Conservation (phyloP, 2,797 vertebrate species). For the Eulemur albifrons region DNA sequence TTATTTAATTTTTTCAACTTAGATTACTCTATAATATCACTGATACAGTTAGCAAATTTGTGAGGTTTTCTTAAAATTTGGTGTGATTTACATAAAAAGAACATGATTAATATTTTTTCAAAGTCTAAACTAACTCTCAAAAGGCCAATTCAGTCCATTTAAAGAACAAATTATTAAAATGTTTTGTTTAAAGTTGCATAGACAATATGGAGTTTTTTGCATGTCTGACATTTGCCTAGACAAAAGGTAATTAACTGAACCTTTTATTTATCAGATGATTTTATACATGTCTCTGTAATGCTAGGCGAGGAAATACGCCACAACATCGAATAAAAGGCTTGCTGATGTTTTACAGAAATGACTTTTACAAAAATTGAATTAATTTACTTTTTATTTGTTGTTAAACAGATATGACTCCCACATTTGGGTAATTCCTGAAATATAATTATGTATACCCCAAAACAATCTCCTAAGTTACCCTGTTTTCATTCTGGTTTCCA, state of each 20-base stretch:
- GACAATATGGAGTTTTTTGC: background rate
- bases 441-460: background rate
- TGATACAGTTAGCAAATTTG: background rate
- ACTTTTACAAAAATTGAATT: background rate
- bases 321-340: background rate
- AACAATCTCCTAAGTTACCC: background rate
- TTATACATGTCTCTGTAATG: background rate
- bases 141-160: background rate
- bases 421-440: background rate
- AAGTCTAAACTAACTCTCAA: background rate
- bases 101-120: background rate
- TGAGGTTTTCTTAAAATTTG: background rate
- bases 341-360: background rate
- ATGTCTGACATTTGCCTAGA: background rate
- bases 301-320: background rate
- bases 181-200: background rate
- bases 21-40: background rate
- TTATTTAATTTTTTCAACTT: background rate
- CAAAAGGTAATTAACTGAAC: background rate
- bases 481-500: background rate
- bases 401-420: background rate
- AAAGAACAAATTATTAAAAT: background rate
- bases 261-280: constrained; percentile 12
- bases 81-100: background rate
- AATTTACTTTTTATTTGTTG: background rate